A percentile compares a stretch with the other conserved stretches of the same genome.
Conservation (phyloP, 2,113 vertebrate genomes). For the Bos javanicus region DNA sequence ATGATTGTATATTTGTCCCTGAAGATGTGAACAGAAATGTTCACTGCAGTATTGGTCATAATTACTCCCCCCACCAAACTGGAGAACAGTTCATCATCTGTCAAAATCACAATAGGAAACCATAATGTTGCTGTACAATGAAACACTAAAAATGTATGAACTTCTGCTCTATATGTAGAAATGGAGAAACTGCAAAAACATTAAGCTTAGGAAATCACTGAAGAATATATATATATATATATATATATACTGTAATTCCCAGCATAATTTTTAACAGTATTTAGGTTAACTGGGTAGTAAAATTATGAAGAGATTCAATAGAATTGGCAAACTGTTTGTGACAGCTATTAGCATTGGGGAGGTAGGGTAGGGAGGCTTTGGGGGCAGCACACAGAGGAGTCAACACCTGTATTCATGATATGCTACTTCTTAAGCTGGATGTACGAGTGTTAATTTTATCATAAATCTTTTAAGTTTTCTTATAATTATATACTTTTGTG, state of each 20-base stretch:
- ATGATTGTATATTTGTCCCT: background rate
- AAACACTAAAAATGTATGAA: background rate
- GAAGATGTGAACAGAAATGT: background rate
- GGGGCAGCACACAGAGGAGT: rapidly evolving
- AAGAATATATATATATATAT: background rate
- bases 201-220: background rate
- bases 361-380: rapidly evolving
- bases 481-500: background rate
- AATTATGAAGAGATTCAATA: background rate
- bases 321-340: background rate
- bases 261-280: background rate
- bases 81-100: background rate
- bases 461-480: background rate
- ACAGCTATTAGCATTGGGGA: background rate
- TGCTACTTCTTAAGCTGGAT: background rate
- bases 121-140: background rate
- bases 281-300: background rate
- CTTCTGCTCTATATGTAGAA: background rate
- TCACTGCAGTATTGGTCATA: background rate
- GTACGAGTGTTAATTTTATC: background rate
- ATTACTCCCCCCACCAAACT: background rate
- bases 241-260: background rate
- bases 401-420: background rate
- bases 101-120: background rate
- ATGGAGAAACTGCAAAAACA: background rate